phyloP scores from a whole-genome alignment of 2,888 invertebrate genomes.

The Cantharis lateralis region DNA sequence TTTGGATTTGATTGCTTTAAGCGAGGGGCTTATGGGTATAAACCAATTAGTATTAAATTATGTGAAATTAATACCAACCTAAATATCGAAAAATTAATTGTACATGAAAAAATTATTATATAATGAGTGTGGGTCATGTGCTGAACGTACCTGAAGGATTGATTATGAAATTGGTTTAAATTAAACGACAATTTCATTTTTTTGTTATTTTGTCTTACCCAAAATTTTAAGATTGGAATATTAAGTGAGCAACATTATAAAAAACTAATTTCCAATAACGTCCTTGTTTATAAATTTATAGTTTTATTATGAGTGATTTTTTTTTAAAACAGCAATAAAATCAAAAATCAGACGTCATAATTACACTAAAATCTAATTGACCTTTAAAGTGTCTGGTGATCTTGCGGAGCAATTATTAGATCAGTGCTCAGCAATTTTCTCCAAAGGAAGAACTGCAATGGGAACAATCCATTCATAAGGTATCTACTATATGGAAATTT shows the following conservation, averaged over 20 bases:
- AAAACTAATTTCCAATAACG: background rate
- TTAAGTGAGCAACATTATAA: background rate
- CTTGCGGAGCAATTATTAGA: background rate
- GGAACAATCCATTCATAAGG: too few relatives aligned
- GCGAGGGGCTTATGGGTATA: background rate
- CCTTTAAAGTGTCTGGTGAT: background rate
- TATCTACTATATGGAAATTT: too few relatives aligned
- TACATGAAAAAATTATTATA: background rate
- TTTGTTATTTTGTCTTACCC: background rate
- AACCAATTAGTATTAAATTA: background rate
- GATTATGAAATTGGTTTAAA: background rate
- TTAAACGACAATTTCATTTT: background rate
- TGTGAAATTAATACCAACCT: background rate
- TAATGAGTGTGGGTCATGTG: background rate
- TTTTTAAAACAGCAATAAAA: background rate
- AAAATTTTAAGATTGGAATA: background rate
- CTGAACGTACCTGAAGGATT: background rate
- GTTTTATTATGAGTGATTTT: background rate
- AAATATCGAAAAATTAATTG: background rate
- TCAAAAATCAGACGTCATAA: background rate
- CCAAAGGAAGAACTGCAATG: too few relatives aligned
- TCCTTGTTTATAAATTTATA: background rate
- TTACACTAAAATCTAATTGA: background rate
- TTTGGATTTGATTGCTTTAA: background rate
- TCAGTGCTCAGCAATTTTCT: background rate